phyloP scores from a whole-genome alignment of 2,113 vertebrate species.

The Gallinago paraguaiae region DNA sequence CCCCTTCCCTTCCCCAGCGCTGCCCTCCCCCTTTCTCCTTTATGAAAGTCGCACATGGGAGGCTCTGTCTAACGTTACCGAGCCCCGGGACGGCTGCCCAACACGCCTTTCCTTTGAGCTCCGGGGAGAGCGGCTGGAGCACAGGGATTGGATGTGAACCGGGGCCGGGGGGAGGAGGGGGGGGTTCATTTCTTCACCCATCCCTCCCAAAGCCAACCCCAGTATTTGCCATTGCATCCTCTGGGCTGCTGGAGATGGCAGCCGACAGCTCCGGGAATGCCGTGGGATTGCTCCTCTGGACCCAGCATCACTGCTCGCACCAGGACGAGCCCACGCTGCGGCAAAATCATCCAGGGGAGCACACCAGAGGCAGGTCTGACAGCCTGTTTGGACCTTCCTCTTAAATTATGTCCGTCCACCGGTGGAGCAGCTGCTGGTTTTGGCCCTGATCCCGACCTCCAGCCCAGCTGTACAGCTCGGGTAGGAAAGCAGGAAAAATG shows the following conservation, averaged over 20 bases:
- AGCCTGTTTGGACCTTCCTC: neutral
- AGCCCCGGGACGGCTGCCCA: neutral
- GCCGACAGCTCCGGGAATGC: rapidly evolving
- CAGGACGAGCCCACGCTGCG: neutral
- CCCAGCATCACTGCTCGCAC: neutral
- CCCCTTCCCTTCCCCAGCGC: rapidly evolving
- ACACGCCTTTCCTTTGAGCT: neutral
- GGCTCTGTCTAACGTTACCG: neutral
- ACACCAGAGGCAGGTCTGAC: neutral
- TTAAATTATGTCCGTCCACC: rapidly evolving
- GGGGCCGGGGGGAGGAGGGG: too few relatives aligned
- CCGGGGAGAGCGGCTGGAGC: neutral
- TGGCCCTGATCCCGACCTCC: neutral
- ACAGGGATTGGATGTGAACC: too few relatives aligned
- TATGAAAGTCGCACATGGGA: neutral
- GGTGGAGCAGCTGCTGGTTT: neutral
- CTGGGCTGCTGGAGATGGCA: neutral
- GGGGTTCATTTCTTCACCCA: neutral
- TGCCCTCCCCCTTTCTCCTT: neutral
- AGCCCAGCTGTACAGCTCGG: neutral
- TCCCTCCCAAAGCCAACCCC: too few relatives aligned
- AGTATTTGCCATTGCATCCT: neutral
- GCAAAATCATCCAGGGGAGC: neutral
- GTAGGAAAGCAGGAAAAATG: neutral
- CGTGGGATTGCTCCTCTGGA: neutral